These are phyloP conservation scores for Chlamydotis undulata DNA, from an alignment of 2,113 vertebrate genomes.

Conservation along the genomic window DNA sequence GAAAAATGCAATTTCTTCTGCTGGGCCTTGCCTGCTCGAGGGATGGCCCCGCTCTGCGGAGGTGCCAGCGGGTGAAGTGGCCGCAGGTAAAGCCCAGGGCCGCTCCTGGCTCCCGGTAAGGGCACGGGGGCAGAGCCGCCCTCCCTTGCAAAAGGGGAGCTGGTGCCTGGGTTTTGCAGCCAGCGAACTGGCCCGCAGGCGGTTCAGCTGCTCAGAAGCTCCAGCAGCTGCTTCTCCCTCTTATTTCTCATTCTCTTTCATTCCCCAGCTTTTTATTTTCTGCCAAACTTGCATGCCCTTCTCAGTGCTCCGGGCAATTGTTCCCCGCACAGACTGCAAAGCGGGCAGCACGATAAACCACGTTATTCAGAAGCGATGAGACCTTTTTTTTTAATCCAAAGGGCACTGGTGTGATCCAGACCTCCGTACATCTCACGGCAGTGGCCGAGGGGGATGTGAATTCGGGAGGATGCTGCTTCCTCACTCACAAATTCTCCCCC, in stretches of 20 bases:
- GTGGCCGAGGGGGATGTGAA: no score
- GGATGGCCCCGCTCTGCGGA: not conserved
- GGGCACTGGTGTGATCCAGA: no score
- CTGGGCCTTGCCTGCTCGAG: not conserved
- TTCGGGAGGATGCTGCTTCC: not conserved
- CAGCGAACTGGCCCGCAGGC: not conserved
- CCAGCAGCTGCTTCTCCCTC: not conserved
- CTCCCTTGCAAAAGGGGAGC: accelerated
- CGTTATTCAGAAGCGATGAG: accelerated
- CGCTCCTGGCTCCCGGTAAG: not conserved
- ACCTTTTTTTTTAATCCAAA: accelerated
- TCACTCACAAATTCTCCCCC: not conserved
- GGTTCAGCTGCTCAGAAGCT: not conserved
- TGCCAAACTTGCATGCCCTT: accelerated
- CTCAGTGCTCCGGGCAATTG: accelerated
- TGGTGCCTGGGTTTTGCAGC: not conserved
- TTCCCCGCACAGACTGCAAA: accelerated
- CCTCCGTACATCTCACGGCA: accelerated
- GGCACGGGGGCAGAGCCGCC: accelerated
- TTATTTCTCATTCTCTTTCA: not conserved
- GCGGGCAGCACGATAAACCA: accelerated
- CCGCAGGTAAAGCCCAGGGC: not conserved
- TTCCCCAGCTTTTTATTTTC: not conserved
- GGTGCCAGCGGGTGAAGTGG: not conserved
- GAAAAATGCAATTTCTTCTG: not conserved